Base-by-base conservation (phyloP, 2,113 vertebrate genomes). In the Eudyptes chrysolophus region DNA sequence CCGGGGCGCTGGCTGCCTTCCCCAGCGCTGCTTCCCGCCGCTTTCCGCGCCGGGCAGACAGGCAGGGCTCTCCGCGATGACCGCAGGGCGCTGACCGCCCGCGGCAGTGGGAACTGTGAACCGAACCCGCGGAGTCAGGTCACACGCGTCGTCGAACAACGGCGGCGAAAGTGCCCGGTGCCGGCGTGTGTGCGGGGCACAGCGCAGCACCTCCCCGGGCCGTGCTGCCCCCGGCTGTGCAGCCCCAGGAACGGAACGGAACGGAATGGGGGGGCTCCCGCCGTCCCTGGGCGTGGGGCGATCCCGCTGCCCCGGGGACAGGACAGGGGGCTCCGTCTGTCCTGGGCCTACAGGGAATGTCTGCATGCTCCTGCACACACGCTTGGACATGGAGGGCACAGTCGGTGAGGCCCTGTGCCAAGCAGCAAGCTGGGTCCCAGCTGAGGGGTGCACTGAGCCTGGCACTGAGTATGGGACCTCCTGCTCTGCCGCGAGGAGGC, bases 401-500 rank as follows among this genome's bases (percentile, higher is more conserved):
- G 34, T 7, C 20, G 12, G 44, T 12, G 32, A 34, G 49, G 49
- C n/a, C 36, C 46, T 17, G 36, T 5, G 17, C 21, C 71, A 1
- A 4, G 60, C 76, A 17, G 55, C 16, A 57, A 27, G 36, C 5
- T 8, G 32, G 38, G 27, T 6, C 13, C 18, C n/a, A 5, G 42
- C 16, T 27, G 6, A 27, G n/a, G 48, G n/a, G 9, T 3, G 4
- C 49, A 0, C 10, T 1, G 49, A 16, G 64, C 34, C 15, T 4
- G 32, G 29, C 18, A 13, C 29, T 14, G 62, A 42, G 42, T 7
- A 42, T 42, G 13, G 3, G 25, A 7, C 29, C n/a, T 20, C 44
- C 36, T 10, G 62, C 62, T 21, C 55, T 6, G 49, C 38, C 6
- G 2, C 5, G 9, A 21, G 13, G 34, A 36, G 42, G 52, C 21